Percentiles rank a stretch among this genome's conserved stretches.
Conservation (phyloP, 2,797 vertebrate species). For the Melanotaenia nigrans region DNA sequence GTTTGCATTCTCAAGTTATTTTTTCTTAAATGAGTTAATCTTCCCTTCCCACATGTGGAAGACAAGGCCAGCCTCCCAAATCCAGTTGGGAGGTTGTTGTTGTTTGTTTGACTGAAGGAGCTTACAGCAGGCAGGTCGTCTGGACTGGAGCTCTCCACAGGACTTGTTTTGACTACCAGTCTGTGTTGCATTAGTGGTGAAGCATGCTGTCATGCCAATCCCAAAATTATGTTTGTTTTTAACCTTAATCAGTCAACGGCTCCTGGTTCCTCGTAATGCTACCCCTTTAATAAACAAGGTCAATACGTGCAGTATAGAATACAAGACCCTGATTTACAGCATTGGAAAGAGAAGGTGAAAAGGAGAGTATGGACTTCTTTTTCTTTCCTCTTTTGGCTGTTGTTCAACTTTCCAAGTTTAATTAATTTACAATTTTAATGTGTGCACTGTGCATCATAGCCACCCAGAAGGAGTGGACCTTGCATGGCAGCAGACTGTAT, state of each 20-base stretch:
- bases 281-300: conserved; percentile 68
- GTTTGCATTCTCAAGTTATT: conserved; percentile 3
- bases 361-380: conserved; percentile 29
- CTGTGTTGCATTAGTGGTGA: conserved; percentile 57
- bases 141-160: conserved; percentile 28
- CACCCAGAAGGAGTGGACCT: conserved; percentile 77
- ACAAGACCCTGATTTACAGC: conserved; percentile 80
- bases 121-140: conserved; percentile 9
- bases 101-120: conserved; percentile 29
- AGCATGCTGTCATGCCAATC: conserved; percentile 56
- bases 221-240: conserved; percentile 75
- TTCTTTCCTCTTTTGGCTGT: conserved; percentile 68
- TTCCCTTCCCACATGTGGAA: conserved; percentile 18
- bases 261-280: conserved; percentile 54
- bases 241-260: conserved; percentile 72
- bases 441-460: conserved; percentile 76
- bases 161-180: conserved; percentile 50
- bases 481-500: conserved; percentile 54
- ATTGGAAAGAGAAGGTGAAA: conserved; percentile 48
- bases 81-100: conserved; percentile 17
- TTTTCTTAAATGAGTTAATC: conserved; percentile 16
- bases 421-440: conserved; percentile 83
- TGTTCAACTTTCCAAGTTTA: conserved; percentile 81
- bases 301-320: conserved; percentile 70
- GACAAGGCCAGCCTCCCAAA: not conserved